Base-by-base conservation (phyloP, 2,113 vertebrate species). In the Rhinolophus sinicus region DNA sequence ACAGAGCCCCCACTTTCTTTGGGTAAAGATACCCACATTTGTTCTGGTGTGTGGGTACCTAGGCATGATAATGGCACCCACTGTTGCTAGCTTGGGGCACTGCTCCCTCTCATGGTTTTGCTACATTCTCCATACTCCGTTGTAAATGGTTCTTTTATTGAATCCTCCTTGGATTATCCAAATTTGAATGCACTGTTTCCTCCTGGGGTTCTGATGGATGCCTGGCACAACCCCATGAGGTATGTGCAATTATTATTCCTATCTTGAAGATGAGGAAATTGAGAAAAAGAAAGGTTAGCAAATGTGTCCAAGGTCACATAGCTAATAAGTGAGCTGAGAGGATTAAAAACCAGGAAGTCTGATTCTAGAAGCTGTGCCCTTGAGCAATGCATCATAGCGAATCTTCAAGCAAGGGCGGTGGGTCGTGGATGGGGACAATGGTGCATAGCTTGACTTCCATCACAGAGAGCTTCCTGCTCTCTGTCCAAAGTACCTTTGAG, bases 151-250 rank as follows among this genome's bases (percentile, higher is more conserved):
- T 76, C 33, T 56, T 76, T 70, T 24, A 44, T 44, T 75, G 67
- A 80, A 38, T 2, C 24, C 44, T 72, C 58, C 40, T 75, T 50
- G 54, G 47, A 22, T 89, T 64, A 44, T 84, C 4, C 70, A 28
- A 52, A 0, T 33, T 33, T 35, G 30, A 69, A 11, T 26, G 13
- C 10, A 5, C 30, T 19, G 5, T 80, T 44, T 80, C 70, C 33
- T 90, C 15, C 62, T 54, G 54, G 50, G 26, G 7, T 33, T 26
- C 70, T 47, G n/a, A 47, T 54, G 44, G 28, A 24, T 58, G 33
- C 4, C 16, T 1, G 8, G 24, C n/a, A 50, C 22, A 60, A 40
- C 0, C 5, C 10, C 18, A 26, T 0, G 3, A 33, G 28, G 10
- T 56, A n/a, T 14, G 16, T 8, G 5, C 26, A 18, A 26, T 73